Conservation (phyloP, 1,140 invertebrate species). For the Mycetomoellerius zeteki region DNA sequence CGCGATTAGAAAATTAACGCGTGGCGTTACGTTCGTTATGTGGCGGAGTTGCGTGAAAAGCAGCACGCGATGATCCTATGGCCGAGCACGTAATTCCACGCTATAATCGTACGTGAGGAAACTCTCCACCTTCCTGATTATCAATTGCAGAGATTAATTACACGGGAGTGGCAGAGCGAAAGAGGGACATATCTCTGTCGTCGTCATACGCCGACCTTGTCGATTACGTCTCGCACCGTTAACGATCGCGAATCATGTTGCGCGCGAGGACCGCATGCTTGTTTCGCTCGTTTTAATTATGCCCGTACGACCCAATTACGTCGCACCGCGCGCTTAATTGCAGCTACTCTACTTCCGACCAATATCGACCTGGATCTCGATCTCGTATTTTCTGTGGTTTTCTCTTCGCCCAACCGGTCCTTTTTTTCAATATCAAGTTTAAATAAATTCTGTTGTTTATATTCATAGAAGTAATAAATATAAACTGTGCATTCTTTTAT, state of each 20-base stretch:
- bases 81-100: conserved; percentile 48
- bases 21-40: conserved; percentile 41
- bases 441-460: too few relatives aligned
- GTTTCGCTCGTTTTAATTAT: conserved; percentile 37
- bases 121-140: conserved; percentile 41
- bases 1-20: conserved; percentile 35
- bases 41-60: conserved; percentile 42
- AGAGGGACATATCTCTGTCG: neutral
- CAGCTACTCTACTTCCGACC: conserved; percentile 3
- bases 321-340: conserved; percentile 5
- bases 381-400: neutral
- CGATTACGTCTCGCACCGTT: conserved; percentile 15
- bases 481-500: too few relatives aligned
- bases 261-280: neutral
- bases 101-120: conserved; percentile 50
- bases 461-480: too few relatives aligned
- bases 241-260: conserved; percentile 15
- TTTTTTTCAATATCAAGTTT: too few relatives aligned
- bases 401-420: neutral
- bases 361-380: conserved; percentile 3
- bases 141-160: conserved; percentile 56
- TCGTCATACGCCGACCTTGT: conserved; percentile 17
- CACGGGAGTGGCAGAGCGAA: neutral
- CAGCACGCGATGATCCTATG: conserved; percentile 54
- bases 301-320: conserved; percentile 40